Base-by-base conservation (phyloP, 2,113 vertebrate genomes). In the Datnioides undecimradiatus region DNA sequence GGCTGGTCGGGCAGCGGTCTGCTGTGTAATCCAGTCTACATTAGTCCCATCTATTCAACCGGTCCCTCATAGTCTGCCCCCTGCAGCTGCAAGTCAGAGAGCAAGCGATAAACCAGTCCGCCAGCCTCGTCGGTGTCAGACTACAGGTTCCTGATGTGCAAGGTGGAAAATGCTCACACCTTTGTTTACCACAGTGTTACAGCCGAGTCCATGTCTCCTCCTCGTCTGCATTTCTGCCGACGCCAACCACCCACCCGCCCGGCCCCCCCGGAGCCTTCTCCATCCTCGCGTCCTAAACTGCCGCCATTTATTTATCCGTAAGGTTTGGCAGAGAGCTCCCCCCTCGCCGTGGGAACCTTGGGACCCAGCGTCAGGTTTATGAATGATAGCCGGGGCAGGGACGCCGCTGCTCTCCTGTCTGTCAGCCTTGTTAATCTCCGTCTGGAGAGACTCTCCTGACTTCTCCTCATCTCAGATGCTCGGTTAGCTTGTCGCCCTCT, bases 351-450 rank as follows among this genome's bases (percentile, higher is more conserved):
- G 63, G 63, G 25, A 68, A 58, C 7, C 1, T 21, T 51, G 57
- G 49, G 51, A n/a, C n/a, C n/a, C 62, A 54, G 70, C 59, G 66
- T 72, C 80, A 69, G 77, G 64, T 87, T 73, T n/a, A n/a, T n/a
- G n/a, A n/a, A 5, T 31, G 69, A 80, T 79, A 40, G 79, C 70
- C 65, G 71, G 48, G 69, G 66, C 67, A 16, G 46, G 54, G 78
- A 63, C 75, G 79, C 76, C 65, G 36, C 76, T 66, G 57, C 51
- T 73, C 74, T 41, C 73, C 82, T 90, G 76, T 72, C 80, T 90
- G 80, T 71, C 80, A 77, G 27, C 71, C 64, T n/a, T n/a, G 51
- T 71, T 74, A 59, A 71, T 82, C 59, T 80, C 41, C 55, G 41
- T 60, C 76, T 70, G 36, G 31, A 34, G 68, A 80, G 54, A 72